These are phyloP conservation scores for Lysandra bellargus DNA, from an alignment of 2,888 invertebrate species.

Conservation along the genomic window DNA sequence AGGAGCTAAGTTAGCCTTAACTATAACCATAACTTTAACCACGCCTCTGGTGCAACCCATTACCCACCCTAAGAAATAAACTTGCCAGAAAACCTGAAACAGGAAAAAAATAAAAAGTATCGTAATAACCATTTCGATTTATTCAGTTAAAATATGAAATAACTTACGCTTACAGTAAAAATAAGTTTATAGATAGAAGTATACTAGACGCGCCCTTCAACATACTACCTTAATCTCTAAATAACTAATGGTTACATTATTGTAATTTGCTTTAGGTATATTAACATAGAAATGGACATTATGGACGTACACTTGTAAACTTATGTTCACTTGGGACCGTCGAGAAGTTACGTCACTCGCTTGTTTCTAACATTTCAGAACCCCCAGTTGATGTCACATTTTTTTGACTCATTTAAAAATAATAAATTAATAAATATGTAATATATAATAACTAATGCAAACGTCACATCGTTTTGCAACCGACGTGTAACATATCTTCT, in stretches of 20 bases:
- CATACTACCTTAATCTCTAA: slow-evolving; percentile 65
- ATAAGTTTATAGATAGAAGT: slow-evolving; percentile 74
- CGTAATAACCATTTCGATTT: slow-evolving; percentile 79
- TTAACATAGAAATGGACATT: slow-evolving; percentile 80
- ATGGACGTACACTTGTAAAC: slow-evolving; percentile 80
- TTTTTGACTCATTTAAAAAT: too few species aligned
- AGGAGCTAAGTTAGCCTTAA: too few species aligned
- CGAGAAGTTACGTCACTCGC: not conserved
- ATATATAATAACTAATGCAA: too few species aligned
- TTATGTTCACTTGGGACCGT: not conserved
- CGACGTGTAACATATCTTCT: not conserved
- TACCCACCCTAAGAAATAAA: not conserved
- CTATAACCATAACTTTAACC: too few species aligned
- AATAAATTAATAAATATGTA: too few species aligned
- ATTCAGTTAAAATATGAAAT: slow-evolving; percentile 81
- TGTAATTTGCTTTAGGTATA: slow-evolving; percentile 79
- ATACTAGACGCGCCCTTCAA: slow-evolving; percentile 60
- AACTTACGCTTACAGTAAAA: slow-evolving; percentile 80
- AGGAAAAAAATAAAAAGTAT: slow-evolving; percentile 51
- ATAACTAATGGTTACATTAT: slow-evolving; percentile 78
- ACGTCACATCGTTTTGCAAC: too few species aligned
- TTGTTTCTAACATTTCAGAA: not conserved
- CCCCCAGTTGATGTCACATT: not conserved
- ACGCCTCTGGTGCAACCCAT: too few species aligned
- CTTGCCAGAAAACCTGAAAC: not conserved